Conservation (phyloP, 2,888 invertebrate genomes). For the Aplocera efformata region DNA sequence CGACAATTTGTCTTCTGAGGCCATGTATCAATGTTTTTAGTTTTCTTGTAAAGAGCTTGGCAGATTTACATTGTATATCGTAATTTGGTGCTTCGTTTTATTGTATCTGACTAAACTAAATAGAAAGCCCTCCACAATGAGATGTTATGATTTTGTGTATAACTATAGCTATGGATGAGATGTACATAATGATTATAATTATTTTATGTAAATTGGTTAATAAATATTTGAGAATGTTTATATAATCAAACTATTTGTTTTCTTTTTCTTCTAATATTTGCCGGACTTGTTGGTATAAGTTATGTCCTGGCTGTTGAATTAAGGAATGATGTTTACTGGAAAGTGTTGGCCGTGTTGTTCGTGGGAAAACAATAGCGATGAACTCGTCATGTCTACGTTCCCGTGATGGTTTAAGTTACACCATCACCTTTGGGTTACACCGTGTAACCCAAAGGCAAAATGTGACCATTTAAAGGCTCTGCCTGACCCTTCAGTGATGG, state of each 20-base stretch:
- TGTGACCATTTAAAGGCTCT: too few species aligned
- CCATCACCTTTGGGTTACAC: too few species aligned
- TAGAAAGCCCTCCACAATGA: constrained; percentile 78
- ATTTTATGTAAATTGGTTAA: constrained; percentile 81
- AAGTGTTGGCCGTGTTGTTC: too few species aligned
- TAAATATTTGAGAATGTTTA: constrained; percentile 81
- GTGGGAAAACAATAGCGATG: too few species aligned
- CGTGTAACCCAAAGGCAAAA: too few species aligned
- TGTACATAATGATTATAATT: constrained; percentile 76
- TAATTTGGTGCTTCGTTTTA: constrained; percentile 74
- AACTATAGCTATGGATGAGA: constrained; percentile 75
- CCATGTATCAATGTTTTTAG: constrained; percentile 33
- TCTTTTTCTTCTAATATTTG: constrained; percentile 29
- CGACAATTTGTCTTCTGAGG: not conserved
- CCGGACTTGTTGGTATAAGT: too few species aligned
- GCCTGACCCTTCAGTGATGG: too few species aligned
- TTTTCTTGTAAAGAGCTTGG: constrained; percentile 66
- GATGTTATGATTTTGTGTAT: constrained; percentile 73
- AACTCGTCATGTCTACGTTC: too few species aligned
- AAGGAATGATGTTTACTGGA: too few species aligned
- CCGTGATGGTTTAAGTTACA: too few species aligned
- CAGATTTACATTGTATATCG: constrained; percentile 62
- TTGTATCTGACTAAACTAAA: constrained; percentile 69
- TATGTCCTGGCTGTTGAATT: too few species aligned
- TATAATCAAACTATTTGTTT: constrained; percentile 65